Percentiles rank a stretch among this genome's conserved stretches.
These are phyloP conservation scores for Drosophila mayaguana DNA, from an alignment of 2,888 invertebrate species.

Conservation along the genomic window DNA sequence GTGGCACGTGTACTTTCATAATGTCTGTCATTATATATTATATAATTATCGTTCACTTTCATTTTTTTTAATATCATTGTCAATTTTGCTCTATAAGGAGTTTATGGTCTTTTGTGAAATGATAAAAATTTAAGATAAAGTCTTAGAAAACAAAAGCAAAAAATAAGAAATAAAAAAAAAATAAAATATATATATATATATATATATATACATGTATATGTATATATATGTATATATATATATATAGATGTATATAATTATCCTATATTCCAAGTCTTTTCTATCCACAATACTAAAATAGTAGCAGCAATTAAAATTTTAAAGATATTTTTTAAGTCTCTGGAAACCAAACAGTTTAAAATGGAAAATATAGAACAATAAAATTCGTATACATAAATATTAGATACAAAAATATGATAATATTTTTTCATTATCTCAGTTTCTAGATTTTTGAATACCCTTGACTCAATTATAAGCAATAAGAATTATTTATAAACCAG, in stretches of 20 bases:
- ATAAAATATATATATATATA: no score
- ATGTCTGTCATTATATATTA: neutral
- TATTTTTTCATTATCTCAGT: neutral
- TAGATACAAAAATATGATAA: neutral
- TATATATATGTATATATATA: no score
- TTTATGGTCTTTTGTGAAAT: no score
- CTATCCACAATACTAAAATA: no score
- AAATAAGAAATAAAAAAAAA: no score
- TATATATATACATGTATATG: no score
- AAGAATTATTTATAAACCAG: conserved; percentile 2
- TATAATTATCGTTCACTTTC: neutral
- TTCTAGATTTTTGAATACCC: conserved; percentile 1
- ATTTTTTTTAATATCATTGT: no score
- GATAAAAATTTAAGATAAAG: no score
- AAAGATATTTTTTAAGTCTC: neutral
- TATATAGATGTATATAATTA: no score
- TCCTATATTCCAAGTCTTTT: neutral
- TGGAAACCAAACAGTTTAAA: neutral
- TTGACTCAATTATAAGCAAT: conserved; percentile 1
- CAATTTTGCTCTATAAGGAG: no score
- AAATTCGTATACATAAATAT: neutral
- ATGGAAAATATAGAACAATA: neutral
- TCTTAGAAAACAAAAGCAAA: no score
- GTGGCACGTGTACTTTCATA: neutral
- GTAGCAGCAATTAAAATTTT: neutral